These are phyloP conservation scores for Nyctibius bracteatus DNA, from an alignment of 2,113 vertebrate species.

Conservation along the genomic window DNA sequence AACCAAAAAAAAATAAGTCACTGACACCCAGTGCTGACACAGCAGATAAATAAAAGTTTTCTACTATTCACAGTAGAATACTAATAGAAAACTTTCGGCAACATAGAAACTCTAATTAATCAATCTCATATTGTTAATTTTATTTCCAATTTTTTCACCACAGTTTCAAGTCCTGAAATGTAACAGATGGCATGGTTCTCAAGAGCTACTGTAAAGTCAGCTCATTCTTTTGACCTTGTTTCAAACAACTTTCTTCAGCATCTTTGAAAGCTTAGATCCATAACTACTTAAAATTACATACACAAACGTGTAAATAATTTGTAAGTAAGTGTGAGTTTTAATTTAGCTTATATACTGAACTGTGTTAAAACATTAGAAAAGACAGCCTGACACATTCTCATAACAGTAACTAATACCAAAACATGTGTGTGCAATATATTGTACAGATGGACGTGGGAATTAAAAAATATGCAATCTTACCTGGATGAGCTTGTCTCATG, in stretches of 20 bases:
- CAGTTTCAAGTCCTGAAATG: neutral
- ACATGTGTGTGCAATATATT: accelerated
- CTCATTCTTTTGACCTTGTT: neutral
- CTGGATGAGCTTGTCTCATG: constrained; percentile 98
- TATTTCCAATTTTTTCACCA: neutral
- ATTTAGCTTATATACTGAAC: neutral
- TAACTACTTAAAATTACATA: neutral
- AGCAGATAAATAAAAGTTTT: neutral
- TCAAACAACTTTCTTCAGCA: neutral
- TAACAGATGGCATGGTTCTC: neutral
- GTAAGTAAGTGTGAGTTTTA: neutral
- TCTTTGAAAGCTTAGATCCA: neutral
- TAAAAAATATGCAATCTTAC: constrained; percentile 59
- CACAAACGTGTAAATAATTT: neutral
- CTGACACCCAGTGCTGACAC: neutral
- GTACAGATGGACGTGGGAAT: neutral
- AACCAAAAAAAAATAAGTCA: neutral
- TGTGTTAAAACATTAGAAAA: neutral
- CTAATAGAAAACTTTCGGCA: neutral
- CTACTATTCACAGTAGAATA: neutral
- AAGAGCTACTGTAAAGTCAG: neutral
- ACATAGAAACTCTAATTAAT: neutral
- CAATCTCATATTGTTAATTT: neutral
- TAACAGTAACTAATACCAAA: neutral
- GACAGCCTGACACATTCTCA: neutral